phyloP scores from a whole-genome alignment of 2,888 invertebrate genomes.

The Oithona nana region DNA sequence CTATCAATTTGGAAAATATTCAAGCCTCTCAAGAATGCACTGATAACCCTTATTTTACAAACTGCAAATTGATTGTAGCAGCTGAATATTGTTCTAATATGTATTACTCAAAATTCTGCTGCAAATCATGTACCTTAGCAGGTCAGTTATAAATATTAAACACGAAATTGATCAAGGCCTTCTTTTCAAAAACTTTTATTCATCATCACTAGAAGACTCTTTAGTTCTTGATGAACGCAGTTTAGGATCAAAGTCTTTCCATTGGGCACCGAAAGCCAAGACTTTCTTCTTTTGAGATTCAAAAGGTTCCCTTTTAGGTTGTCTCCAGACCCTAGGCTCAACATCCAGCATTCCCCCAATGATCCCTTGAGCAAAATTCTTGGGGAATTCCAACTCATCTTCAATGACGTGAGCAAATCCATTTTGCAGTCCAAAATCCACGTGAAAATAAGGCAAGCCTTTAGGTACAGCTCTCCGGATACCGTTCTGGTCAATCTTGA shows the following conservation, averaged over 20 bases:
- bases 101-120: conserved; percentile 63
- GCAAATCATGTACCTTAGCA: conserved; percentile 71
- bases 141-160: no score
- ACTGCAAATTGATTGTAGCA: conserved; percentile 67
- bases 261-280: conserved; percentile 45
- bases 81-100: conserved; percentile 65
- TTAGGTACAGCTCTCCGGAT: conserved; percentile 67
- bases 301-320: conserved; percentile 51
- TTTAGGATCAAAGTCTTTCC: conserved; percentile 37
- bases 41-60: conserved; percentile 71
- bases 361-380: conserved; percentile 78
- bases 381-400: conserved; percentile 65
- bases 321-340: conserved; percentile 65
- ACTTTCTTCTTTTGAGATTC: conserved; percentile 56
- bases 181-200: no score
- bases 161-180: no score
- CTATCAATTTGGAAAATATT: conserved; percentile 57
- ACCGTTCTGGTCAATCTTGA: conserved; percentile 42
- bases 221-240: no score
- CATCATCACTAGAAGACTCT: no score
- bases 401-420: conserved; percentile 96
- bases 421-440: conserved; percentile 67
- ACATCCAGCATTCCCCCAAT: conserved; percentile 85
- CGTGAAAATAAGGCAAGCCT: conserved; percentile 81
- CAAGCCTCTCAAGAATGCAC: conserved; percentile 58